These are phyloP conservation scores for Enteromius unitaeniatus DNA, from an alignment of 2,797 vertebrate genomes.

Conservation along the genomic window DNA sequence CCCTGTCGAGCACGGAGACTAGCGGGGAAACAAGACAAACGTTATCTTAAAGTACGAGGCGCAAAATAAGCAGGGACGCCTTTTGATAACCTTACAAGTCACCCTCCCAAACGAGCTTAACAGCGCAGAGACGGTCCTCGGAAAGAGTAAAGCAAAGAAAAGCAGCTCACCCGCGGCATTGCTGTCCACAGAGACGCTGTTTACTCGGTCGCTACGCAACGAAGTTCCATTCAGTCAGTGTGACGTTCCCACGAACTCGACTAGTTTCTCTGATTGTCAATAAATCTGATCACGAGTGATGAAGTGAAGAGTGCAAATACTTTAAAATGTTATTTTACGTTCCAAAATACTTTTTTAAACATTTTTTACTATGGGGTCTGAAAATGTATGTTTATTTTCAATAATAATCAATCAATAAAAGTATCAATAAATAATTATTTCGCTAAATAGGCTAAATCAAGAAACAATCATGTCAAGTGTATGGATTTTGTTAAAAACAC, in stretches of 20 bases:
- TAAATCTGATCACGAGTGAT: background rate
- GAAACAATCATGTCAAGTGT: background rate
- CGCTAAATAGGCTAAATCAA: background rate
- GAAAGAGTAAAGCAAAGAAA: slow-evolving; percentile 37
- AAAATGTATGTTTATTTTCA: background rate
- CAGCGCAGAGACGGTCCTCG: background rate
- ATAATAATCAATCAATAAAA: too few species aligned
- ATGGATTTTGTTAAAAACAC: background rate
- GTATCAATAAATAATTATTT: background rate
- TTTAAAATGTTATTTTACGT: background rate
- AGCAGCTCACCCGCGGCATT: slow-evolving; percentile 72
- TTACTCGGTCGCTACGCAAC: slow-evolving; percentile 73
- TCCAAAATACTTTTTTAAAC: background rate
- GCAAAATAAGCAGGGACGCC: background rate
- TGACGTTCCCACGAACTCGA: slow-evolving; percentile 37
- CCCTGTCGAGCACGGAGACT: background rate
- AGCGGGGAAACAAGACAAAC: background rate
- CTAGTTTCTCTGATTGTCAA: background rate
- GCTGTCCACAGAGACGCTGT: slow-evolving; percentile 65
- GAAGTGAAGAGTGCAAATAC: background rate
- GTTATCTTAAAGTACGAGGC: background rate
- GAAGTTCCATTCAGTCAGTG: slow-evolving; percentile 5
- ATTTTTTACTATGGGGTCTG: too few species aligned
- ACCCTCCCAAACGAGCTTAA: slow-evolving; percentile 9
- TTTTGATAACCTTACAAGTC: slow-evolving; percentile 18